Percentiles rank a stretch among this genome's conserved stretches.
phyloP scores from a whole-genome alignment of 1,140 invertebrate genomes.

The Bombus waltoni region DNA sequence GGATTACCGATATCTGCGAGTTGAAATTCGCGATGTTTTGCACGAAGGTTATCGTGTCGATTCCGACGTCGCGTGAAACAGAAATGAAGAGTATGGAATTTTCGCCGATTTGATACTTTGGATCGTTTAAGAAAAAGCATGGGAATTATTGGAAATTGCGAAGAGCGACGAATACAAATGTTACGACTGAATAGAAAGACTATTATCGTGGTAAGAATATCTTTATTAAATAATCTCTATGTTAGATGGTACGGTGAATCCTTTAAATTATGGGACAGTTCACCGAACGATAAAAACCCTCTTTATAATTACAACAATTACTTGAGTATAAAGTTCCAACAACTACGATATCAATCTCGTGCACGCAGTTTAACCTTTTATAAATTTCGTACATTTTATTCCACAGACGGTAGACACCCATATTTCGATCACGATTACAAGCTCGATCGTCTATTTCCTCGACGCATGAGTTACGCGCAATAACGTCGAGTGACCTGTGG shows the following conservation, averaged over 20 bases:
- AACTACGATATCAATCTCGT: neutral
- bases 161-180: no score
- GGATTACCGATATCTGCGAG: conserved; percentile 32
- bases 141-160: no score
- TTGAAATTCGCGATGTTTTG: neutral
- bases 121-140: no score
- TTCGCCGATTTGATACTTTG: neutral
- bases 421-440: conserved; percentile 21
- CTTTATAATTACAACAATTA: neutral
- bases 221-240: neutral
- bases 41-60: neutral
- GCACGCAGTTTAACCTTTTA: neutral
- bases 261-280: neutral
- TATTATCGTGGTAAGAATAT: no score
- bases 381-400: neutral
- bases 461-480: conserved; percentile 26
- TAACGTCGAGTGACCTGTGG: conserved; percentile 22
- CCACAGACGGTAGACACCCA: neutral
- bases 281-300: neutral
- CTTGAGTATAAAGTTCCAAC: neutral
- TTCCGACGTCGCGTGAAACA: neutral
- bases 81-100: no score
- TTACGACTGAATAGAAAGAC: no score
- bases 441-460: conserved; percentile 16
- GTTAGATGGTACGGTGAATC: neutral